Base-by-base conservation (phyloP, 2,888 invertebrate species). In the Microchrysa polita region DNA sequence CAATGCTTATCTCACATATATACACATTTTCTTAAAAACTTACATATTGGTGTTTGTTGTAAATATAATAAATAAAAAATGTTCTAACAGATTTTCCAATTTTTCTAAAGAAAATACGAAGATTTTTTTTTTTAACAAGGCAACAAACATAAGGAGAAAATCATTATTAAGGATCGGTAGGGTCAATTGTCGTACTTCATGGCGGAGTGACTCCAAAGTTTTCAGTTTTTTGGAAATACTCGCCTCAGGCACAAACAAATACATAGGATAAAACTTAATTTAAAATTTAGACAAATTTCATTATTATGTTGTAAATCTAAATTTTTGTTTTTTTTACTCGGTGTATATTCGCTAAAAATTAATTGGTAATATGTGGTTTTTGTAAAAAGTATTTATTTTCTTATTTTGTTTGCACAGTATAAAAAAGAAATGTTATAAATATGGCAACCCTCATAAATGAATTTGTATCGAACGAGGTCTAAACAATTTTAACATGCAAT, bases 401-500 rank as follows among this genome's bases (percentile, higher is more conserved):
- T 53, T 69, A 7, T 53, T 69, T 34, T 69, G n/a, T n/a, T n/a
- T n/a, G n/a, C n/a, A 42, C 18, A 18, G 55, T 67, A 57, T 69
- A 69, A 69, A 69, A 67, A 69, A 69, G 57, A 67, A 55, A 69
- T 40, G n/a, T 40, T 69, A 57, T 69, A 69, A 55, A 69, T 69
- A 69, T 69, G 69, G 69, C 69, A 69, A 69, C 69, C 40, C 40
- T 69, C 20, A 67, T 22, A 16, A 53, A 63, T 63, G 63, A 16
- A n/a, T 18, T 63, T 10, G 34, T 9, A 42, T 60, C 34, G 60
- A 2, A 27, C 23, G 34, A 60, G 14, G 27, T 27, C 2, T 34
- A 34, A 34, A 34, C 14, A 60, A 27, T 60, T 27, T n/a, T 9
- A 60, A 60, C 20, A 60, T 60, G 16, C 27, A 60, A 60, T 20